Base-by-base conservation (phyloP, 2,113 vertebrate species). In the Oreochromis niloticus region DNA sequence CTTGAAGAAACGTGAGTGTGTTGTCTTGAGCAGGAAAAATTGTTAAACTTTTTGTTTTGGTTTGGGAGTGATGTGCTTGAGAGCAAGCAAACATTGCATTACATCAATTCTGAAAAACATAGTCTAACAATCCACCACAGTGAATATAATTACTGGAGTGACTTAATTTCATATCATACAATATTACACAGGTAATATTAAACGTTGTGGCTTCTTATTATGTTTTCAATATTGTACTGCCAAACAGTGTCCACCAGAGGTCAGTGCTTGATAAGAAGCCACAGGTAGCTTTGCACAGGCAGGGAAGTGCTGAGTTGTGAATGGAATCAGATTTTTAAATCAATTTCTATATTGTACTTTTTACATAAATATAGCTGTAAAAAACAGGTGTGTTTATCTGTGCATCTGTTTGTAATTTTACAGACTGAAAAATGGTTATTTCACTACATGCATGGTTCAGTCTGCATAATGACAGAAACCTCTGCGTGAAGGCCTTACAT, bases 231-330 rank as follows among this genome's bases (percentile, higher is more conserved):
- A 2, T 6, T 92, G 91, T 39, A 90, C 59, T 17, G 19, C 3
- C 61, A 7, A 1, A 17, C 3, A 27, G 4, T 34, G 71, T 87
- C 92, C 95, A 75, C 88, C 90, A 94, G 95, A 63, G 87, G 92
- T 73, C 94, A 88, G 81, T 83, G 22, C 83, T 90, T 59, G 10
- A 88, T 88, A 36, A 36, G 14, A 66, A 0, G 22, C 24, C 14
- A 50, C 43, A 78, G 43, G 24, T 46, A 16, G 9, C 24, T 75
- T 48, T 2, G 2, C n/a, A 13, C 9, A 78, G 19, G 46, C 32
- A 3, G 16, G 52, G 7, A 56, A n/a, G 3, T 3, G 9, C 7
- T 27, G 66, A 27, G 48, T 14, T 8, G 30, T 34, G 9, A 8
- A 14, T 75, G 1, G 41, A 27, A 7, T 32, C 22, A 32, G 32